Evolutionary conservation across 2,113 vertebrate genomes (phyloP), one percentile per base, ranked within the genome.

Genomic region (Lampris megalopsis): DNA sequence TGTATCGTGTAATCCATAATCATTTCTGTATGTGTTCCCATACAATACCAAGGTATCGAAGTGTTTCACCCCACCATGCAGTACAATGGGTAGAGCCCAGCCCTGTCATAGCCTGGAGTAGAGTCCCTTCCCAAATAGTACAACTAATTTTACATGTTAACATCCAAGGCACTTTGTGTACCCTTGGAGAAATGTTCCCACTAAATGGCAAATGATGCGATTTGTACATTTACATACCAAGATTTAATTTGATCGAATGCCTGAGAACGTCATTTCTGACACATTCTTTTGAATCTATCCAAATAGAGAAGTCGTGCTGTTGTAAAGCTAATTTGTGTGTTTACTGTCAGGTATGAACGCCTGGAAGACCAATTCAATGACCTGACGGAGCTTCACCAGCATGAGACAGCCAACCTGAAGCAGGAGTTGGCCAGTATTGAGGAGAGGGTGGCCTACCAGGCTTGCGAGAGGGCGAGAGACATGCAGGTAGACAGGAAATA

Each of bases 381-480:
- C 88, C 89, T 98, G 78, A 97, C 97, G 0, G 97, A 98, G 88
- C 96, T 98, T 63, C 97, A 98, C 89, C 97, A 98, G 90, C 94
- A 98, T 0, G 97, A 98, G 84, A 98, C 97, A 96, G 92, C 94
- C 68, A 94, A 98, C 93, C 93, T 98, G 89, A 98, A 97, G 91
- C 97, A 98, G 89, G 97, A 98, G 64, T 94, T 98, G 82, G 96
- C 96, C 75, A 98, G 97, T 92, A 96, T 98, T 83, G 97, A 98
- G 91, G 97, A 98, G 91, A 95, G 97, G 81, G 96, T 98, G 92
- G 95, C 97, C 73, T 98, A 98, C 91, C 97, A 98, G 90, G 97
- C 97, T 73, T 96, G 97, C 0, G 97, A 98, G 87, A 94, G 97
- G 41, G 97, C 97, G 5, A 92, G 97, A 9, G 97, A 98, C 91